A percentile compares a stretch with the other conserved stretches of the same genome.
These are phyloP conservation scores for Tipula vernalis DNA, from an alignment of 2,888 invertebrate genomes.

Conservation along the genomic window DNA sequence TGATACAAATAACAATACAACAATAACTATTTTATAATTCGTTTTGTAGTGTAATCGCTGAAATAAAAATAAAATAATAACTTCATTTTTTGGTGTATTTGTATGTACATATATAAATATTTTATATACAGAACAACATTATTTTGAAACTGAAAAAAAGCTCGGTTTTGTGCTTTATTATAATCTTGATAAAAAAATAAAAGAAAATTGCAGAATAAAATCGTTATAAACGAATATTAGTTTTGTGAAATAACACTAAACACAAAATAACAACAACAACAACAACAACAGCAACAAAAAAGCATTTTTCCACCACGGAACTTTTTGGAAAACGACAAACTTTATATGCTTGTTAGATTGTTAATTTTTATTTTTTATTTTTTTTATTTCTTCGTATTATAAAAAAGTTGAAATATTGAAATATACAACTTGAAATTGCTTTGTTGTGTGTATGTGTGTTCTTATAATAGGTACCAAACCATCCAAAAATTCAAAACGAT, in stretches of 20 bases:
- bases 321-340: neutral
- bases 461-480: neutral
- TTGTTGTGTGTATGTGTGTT: neutral
- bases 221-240: neutral
- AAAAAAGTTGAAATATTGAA: neutral
- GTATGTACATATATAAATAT: neutral
- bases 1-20: neutral
- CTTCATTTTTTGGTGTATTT: neutral
- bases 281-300: neutral
- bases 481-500: neutral
- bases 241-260: neutral
- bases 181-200: neutral
- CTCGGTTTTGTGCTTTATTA: neutral
- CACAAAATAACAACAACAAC: neutral
- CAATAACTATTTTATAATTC: neutral
- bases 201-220: neutral
- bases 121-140: neutral
- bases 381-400: neutral
- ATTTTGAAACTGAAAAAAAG: neutral
- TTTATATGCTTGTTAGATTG: neutral
- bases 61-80: neutral
- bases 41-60: neutral
- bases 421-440: neutral
- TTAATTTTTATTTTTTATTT: neutral
- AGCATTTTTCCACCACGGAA: too few species aligned